Percentiles rank a stretch among this genome's conserved stretches.
These are phyloP conservation scores for Cercopithecus mona DNA, from an alignment of 2,113 vertebrate species.

Conservation along the genomic window DNA sequence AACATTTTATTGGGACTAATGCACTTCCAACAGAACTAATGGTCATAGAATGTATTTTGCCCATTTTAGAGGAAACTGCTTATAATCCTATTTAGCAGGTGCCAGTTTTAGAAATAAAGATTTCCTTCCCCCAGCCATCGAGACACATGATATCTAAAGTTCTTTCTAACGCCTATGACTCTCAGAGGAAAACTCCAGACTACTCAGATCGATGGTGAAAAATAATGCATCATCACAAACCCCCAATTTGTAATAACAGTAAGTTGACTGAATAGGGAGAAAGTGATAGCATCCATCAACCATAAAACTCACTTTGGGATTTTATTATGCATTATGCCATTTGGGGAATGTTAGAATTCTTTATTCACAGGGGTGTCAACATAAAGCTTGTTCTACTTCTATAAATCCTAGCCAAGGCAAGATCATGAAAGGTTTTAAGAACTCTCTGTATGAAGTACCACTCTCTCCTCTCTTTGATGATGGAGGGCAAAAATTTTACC, in stretches of 20 bases:
- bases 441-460: not conserved
- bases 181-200: not conserved
- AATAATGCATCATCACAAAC: not conserved
- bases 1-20: not conserved
- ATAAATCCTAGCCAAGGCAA: constrained; percentile 7
- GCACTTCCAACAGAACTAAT: not conserved
- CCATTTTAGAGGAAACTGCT: not conserved
- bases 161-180: not conserved
- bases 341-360: not conserved
- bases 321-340: not conserved
- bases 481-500: not conserved
- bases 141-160: not conserved
- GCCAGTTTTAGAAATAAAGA: not conserved
- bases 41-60: not conserved
- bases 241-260: not conserved
- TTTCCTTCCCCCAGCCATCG: not conserved
- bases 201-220: constrained; percentile 16
- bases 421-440: not conserved
- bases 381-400: not conserved
- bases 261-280: not conserved
- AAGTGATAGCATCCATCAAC: not conserved
- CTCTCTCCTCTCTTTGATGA: not conserved
- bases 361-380: not conserved
- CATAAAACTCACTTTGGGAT: constrained; percentile 35
- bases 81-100: not conserved